Conservation (phyloP, 2,113 vertebrate species). For the Clarias macrocephalus region DNA sequence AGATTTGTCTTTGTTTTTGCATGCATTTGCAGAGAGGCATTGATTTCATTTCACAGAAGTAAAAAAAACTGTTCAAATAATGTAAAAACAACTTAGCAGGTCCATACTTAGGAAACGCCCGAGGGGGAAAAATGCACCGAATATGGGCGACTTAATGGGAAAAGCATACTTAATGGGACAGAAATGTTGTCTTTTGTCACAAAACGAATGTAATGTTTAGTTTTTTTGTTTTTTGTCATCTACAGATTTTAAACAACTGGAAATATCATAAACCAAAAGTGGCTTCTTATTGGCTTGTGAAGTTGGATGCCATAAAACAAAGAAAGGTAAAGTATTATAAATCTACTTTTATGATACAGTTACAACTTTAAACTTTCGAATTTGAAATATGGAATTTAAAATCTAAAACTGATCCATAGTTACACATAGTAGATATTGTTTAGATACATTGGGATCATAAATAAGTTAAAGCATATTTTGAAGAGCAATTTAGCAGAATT, state of each 20-base stretch:
- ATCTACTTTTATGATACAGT: background rate
- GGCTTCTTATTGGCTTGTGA: slow-evolving; percentile 94
- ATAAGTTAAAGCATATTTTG: background rate
- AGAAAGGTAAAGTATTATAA: slow-evolving; percentile 81
- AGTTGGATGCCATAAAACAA: slow-evolving; percentile 92
- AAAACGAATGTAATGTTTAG: background rate
- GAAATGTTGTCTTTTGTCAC: slow-evolving; percentile 5
- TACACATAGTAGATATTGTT: background rate
- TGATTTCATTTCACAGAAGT: slow-evolving; percentile 35
- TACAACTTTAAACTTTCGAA: background rate
- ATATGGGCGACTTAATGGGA: slow-evolving; percentile 14
- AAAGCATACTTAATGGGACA: slow-evolving; percentile 14
- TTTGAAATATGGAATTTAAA: no score
- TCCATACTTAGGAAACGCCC: background rate
- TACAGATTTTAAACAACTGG: slow-evolving; percentile 95
- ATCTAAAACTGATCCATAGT: background rate
- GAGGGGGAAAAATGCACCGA: background rate
- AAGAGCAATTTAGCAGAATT: background rate
- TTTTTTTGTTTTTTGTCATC: background rate
- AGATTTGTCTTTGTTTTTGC: slow-evolving; percentile 30
- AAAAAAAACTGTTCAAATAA: slow-evolving; percentile 21
- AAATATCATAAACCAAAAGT: slow-evolving; percentile 96
- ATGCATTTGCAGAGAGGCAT: background rate
- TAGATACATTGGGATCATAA: background rate
- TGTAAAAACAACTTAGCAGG: slow-evolving; percentile 27